These are phyloP conservation scores for Pectinophora gossypiella DNA, from an alignment of 1,140 invertebrate genomes.

Conservation along the genomic window DNA sequence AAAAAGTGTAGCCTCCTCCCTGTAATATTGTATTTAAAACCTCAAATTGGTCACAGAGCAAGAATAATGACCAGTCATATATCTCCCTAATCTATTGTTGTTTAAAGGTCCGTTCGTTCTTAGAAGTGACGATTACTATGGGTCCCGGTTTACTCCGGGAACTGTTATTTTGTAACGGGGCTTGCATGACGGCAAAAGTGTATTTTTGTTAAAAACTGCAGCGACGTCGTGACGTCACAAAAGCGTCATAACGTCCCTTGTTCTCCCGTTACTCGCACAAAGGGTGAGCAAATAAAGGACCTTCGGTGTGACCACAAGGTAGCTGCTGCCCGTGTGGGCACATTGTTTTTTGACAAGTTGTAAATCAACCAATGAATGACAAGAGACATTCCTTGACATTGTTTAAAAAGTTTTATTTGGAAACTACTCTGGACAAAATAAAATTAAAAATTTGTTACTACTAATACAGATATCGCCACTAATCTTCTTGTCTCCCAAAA, in stretches of 20 bases:
- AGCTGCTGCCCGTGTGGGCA: slow-evolving; percentile 32
- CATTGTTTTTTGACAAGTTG: slow-evolving; percentile 35
- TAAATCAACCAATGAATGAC: slow-evolving; percentile 38
- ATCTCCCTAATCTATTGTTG: slow-evolving; percentile 49
- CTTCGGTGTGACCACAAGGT: slow-evolving; percentile 52
- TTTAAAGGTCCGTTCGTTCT: slow-evolving; percentile 44
- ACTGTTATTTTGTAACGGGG: slow-evolving; percentile 61
- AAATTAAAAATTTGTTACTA: too few species aligned
- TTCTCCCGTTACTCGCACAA: slow-evolving; percentile 59
- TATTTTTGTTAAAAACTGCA: slow-evolving; percentile 54
- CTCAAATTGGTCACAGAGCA: slow-evolving; percentile 52
- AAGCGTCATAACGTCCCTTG: slow-evolving; percentile 30
- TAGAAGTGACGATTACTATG: slow-evolving; percentile 43
- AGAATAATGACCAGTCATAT: slow-evolving; percentile 48
- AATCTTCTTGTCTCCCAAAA: too few species aligned
- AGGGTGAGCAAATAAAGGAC: slow-evolving; percentile 46
- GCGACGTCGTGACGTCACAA: slow-evolving; percentile 54
- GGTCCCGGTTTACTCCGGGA: slow-evolving; percentile 63
- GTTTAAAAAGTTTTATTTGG: too few species aligned
- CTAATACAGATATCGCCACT: too few species aligned
- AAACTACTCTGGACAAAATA: too few species aligned
- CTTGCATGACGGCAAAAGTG: slow-evolving; percentile 56
- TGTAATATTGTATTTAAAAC: slow-evolving; percentile 38
- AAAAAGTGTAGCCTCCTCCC: slow-evolving; percentile 17
- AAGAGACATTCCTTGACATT: too few species aligned